A percentile compares a stretch with the other conserved stretches of the same genome.
Conservation (phyloP, 2,888 invertebrate species). For the Rhopalosiphum nymphaeae region DNA sequence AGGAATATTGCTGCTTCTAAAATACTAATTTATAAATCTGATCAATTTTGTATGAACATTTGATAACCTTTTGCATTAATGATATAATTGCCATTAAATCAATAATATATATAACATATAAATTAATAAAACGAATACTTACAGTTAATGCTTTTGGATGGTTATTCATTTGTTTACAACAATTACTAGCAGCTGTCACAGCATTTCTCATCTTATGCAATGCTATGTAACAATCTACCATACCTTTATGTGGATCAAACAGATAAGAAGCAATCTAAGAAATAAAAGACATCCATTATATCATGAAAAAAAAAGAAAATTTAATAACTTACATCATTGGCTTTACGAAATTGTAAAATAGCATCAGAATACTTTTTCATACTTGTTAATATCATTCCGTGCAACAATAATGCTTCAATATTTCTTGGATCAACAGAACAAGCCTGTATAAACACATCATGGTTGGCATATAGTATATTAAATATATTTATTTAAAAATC, state of each 20-base stretch:
- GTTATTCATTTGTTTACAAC: constrained; percentile 80
- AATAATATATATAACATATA: not conserved
- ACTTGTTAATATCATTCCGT: constrained; percentile 78
- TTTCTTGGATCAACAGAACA: constrained; percentile 76
- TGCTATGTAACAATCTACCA: constrained; percentile 81
- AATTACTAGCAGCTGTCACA: constrained; percentile 78
- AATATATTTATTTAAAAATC: not conserved
- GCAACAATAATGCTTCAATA: constrained; percentile 81
- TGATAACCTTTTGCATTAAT: not conserved
- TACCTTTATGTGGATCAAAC: constrained; percentile 83
- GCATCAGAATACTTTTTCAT: constrained; percentile 79
- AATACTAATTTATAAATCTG: not conserved
- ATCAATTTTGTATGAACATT: not conserved
- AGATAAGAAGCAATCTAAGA: constrained; percentile 75
- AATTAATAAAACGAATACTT: constrained; percentile 68
- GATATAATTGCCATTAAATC: not conserved
- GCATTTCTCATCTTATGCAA: constrained; percentile 80
- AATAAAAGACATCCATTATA: not conserved
- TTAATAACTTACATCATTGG: constrained; percentile 71
- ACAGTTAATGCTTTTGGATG: constrained; percentile 82
- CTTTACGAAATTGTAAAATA: constrained; percentile 78
- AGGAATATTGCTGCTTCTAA: not conserved
- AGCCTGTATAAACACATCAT: constrained; percentile 71
- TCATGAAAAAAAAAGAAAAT: not conserved
- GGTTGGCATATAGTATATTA: not conserved